Base-by-base conservation (phyloP, 2,113 vertebrate species). In the Aepyceros melampus region DNA sequence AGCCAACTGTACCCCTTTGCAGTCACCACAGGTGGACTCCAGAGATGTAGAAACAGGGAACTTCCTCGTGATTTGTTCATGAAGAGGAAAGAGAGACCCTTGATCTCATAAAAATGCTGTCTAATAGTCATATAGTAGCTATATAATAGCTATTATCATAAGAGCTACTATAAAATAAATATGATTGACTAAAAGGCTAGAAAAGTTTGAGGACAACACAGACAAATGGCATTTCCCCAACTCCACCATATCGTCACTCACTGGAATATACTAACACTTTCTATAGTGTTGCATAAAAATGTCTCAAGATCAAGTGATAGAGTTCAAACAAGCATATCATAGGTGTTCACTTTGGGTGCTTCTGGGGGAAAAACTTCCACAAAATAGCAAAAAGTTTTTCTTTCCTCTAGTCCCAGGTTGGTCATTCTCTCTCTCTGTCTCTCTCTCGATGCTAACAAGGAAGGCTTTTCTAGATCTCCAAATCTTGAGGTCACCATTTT, bases 81-180 rank as follows among this genome's bases (percentile, higher is more conserved):
- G 74, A 95, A 86, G 27, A 82, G n/a, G 40, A 25, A 91, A 49
- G n/a, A 95, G 58, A 31, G 36, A 67, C 36, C 40, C 76, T 62
- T 90, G 81, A 43, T 93, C 64, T 91, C 91, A 58, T n/a, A 15
- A 53, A 36, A 53, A 51, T 4, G 21, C 33, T 53, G 14, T 53
- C 11, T 82, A n/a, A 53, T 53, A 53, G 31, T 53, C 21, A 14
- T 82, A 82, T 82, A 82, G 53, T n/a, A 53, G 47, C 49, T n/a
- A 51, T 53, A n/a, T 14, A 21, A 82, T n/a, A 82, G 47, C 31
- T 25, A 4, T 36, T 53, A 53, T 36, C 33, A 36, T 25, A 55
- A 53, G 81, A 95, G 85, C 47, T 98, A 49, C 92, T 96, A 95
- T 94, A 92, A 97, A 95, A 89, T 93, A 94, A 96, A 33, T 91